Evolutionary conservation across 2,888 invertebrate genomes (phyloP).

Genomic region (Falcaria lacertinaria): DNA sequence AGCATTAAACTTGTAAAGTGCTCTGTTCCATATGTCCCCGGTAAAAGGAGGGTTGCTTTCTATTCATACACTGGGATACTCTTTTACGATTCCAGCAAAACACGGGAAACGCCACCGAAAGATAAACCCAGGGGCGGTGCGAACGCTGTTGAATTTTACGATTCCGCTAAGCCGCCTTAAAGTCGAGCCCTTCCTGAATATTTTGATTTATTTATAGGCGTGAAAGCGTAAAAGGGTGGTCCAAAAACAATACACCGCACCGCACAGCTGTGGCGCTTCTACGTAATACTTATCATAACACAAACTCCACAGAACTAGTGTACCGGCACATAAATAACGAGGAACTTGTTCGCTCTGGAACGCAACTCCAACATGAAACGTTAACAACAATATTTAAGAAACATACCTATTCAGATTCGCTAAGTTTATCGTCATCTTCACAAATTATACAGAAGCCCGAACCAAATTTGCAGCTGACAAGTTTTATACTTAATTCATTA

Average conservation of each 20-base stretch:
- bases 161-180: constrained; percentile 78
- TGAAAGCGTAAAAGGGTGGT: constrained; percentile 74
- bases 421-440: constrained; percentile 34
- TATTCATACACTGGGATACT: constrained; percentile 73
- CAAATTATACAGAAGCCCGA: constrained; percentile 43
- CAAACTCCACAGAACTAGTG: constrained; percentile 39
- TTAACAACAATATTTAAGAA: background rate
- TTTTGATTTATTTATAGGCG: constrained; percentile 80
- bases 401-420: background rate
- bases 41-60: constrained; percentile 67
- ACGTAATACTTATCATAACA: constrained; percentile 56
- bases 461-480: constrained; percentile 57
- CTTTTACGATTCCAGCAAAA: constrained; percentile 76
- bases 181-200: constrained; percentile 78
- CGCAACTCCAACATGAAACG: background rate
- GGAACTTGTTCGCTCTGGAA: background rate
- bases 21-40: constrained; percentile 59
- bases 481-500: constrained; percentile 70
- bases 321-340: background rate
- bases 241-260: constrained; percentile 71
- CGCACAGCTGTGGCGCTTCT: constrained; percentile 48
- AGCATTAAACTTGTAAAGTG: constrained; percentile 65
- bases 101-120: constrained; percentile 65
- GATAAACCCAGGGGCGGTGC: constrained; percentile 70
- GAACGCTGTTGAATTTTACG: constrained; percentile 78